Percentiles rank a stretch among this genome's conserved stretches.
phyloP scores from a whole-genome alignment of 1,140 invertebrate species.

The Trinorchestia longiramus region DNA sequence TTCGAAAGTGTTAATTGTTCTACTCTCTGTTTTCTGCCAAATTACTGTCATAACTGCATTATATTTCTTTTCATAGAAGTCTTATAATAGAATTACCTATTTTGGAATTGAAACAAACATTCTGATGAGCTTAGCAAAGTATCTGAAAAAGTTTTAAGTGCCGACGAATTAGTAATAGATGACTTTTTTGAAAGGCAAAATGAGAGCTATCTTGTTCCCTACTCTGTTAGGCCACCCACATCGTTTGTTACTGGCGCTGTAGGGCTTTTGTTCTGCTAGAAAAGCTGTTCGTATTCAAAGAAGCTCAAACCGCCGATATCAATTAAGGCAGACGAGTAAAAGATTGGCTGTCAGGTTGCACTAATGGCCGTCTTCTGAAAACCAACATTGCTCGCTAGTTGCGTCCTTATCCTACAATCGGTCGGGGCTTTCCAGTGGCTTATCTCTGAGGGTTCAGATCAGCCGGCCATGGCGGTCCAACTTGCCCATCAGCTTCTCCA shows the following conservation, averaged over 20 bases:
- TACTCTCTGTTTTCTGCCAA: too few relatives aligned
- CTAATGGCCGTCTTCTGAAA: slow-evolving; percentile 37
- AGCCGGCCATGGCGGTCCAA: background rate
- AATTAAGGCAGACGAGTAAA: slow-evolving; percentile 47
- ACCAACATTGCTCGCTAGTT: slow-evolving; percentile 45
- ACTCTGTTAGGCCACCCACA: background rate
- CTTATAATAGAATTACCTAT: too few relatives aligned
- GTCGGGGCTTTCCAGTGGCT: slow-evolving; percentile 30
- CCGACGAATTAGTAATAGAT: background rate
- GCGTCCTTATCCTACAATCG: slow-evolving; percentile 10
- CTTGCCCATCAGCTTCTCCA: slow-evolving; percentile 29
- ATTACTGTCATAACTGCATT: too few relatives aligned
- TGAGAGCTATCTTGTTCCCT: background rate
- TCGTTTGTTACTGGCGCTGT: background rate
- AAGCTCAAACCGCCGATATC: slow-evolving; percentile 38
- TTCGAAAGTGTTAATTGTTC: too few relatives aligned
- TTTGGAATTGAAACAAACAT: too few relatives aligned
- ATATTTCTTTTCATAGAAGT: too few relatives aligned
- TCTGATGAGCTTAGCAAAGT: background rate
- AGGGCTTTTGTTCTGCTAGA: background rate
- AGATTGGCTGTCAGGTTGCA: slow-evolving; percentile 37
- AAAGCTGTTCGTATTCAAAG: slow-evolving; percentile 30
- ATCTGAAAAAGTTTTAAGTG: background rate
- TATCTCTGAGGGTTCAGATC: slow-evolving; percentile 16
- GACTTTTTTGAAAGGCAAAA: background rate